Evolutionary conservation across 2,113 vertebrate genomes (phyloP), one percentile per base, ranked within the genome.

Genomic region (Australoheros scitulus): DNA sequence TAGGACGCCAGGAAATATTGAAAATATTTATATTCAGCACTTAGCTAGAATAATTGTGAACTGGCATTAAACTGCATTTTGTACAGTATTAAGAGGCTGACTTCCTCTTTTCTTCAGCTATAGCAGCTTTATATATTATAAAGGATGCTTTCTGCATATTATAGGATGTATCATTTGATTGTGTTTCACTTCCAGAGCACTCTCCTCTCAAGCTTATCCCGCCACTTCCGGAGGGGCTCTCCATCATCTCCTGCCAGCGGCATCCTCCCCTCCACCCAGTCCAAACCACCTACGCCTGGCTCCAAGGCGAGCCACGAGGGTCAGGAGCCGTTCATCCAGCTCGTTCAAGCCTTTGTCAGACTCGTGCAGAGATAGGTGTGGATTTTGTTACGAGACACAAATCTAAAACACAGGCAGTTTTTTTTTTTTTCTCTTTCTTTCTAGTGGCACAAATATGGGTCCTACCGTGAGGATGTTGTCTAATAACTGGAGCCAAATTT

Each of bases 291-390:
- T 29, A 88, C 96, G 0, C 89, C 96, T 0, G 91, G 94, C 14
- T 95, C 97, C 79, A 99, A 98, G 93, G 92, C 89, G 3, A 95
- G 95, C 52, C 96, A 96, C 0, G 98, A 99, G 88, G 97, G 96
- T 41, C 98, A 99, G 94, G 98, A 99, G 92, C 97, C 97, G 17
- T 94, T 99, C 81, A 96, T 99, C 85, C 98, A 99, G 93, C 96
- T 99, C 0, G 98, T 99, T 18, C 98, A 99, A 92, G 97, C 97
- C 36, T 99, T 99, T 1, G 97, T 98, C 64, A 93, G 96, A 75
- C 97, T 98, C 0, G 96, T 99, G 86, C 98, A 99, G 87, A 96
- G 98, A 97, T 99, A 97, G 34, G 38, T 8, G 52, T 10, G 43
- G 29, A 7, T 18, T 29, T 76, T 5, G 11, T 22, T 5, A 11